Conservation (phyloP, 1,140 invertebrate species). For the Drosophila lowei region DNA sequence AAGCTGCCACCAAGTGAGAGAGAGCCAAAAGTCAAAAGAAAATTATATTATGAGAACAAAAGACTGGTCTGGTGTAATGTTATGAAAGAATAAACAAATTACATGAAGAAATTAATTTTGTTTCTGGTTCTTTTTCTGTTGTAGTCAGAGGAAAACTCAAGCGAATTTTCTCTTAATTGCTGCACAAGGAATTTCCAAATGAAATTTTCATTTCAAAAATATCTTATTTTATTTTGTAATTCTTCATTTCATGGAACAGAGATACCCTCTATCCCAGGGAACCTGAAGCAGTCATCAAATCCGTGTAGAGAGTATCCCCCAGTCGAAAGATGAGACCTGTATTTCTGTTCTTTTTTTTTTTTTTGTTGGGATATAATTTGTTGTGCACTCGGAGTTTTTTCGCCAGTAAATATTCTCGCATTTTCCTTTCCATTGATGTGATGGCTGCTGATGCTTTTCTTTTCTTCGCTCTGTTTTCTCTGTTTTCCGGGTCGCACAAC, state of each 20-base stretch:
- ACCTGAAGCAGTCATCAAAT: background rate
- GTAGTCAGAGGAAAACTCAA: conserved; percentile 7
- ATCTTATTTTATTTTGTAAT: conserved; percentile 61
- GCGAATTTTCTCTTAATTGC: conserved; percentile 67
- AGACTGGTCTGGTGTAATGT: no score
- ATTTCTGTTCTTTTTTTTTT: conserved; percentile 20
- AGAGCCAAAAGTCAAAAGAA: no score
- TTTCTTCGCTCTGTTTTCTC: background rate
- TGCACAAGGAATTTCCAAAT: conserved; percentile 73
- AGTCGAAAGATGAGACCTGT: conserved; percentile 3
- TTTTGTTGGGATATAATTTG: conserved; percentile 55
- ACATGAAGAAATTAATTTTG: conserved; percentile 60
- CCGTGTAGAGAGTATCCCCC: background rate
- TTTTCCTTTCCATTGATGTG: conserved; percentile 59
- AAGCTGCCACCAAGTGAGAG: no score
- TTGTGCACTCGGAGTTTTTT: conserved; percentile 5
- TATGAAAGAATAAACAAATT: conserved; percentile 43
- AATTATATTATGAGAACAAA: no score
- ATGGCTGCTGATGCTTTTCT: background rate
- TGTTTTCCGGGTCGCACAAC: conserved; percentile 23
- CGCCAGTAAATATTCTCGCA: conserved; percentile 43
- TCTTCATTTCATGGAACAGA: conserved; percentile 26
- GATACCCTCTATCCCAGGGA: no score
- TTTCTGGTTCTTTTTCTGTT: background rate
- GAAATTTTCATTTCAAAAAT: conserved; percentile 66